Conservation (phyloP, 2,888 invertebrate species). For the Phortica magna region DNA sequence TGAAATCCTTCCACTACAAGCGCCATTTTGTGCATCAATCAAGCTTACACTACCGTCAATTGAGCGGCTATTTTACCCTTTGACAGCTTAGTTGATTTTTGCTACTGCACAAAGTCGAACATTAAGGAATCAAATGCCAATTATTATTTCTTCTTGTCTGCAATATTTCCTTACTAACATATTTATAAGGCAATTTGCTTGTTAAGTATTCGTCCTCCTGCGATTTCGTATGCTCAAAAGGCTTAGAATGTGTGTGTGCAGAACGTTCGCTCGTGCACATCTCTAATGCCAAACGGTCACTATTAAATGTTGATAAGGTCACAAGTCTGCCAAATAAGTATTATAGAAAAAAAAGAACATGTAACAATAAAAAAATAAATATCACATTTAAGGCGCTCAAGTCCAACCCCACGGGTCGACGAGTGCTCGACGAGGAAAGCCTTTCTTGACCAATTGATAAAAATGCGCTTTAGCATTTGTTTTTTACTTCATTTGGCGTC, state of each 20-base stretch:
- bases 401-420: not conserved
- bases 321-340: constrained; percentile 8
- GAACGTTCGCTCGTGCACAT: not conserved
- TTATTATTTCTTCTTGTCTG: constrained; percentile 38
- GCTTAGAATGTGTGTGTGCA: constrained; percentile 9
- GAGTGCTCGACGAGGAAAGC: constrained; percentile 4
- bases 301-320: constrained; percentile 54
- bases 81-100: constrained; percentile 8
- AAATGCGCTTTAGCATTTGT: constrained; percentile 62
- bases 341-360: not conserved
- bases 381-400: constrained; percentile 18
- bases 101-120: not conserved
- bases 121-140: constrained; percentile 45
- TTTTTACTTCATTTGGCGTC: constrained; percentile 33
- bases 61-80: not conserved
- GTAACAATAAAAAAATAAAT: not conserved
- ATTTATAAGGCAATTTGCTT: constrained; percentile 51
- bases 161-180: constrained; percentile 52
- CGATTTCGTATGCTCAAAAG: constrained; percentile 24
- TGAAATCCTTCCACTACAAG: constrained; percentile 12
- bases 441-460: constrained; percentile 66
- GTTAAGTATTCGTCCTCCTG: not conserved
- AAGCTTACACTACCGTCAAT: not conserved
- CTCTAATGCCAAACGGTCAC: constrained; percentile 47
- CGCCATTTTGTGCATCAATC: not conserved